Conservation (phyloP, 1,140 invertebrate species). For the Druon quercuslanigerum region DNA sequence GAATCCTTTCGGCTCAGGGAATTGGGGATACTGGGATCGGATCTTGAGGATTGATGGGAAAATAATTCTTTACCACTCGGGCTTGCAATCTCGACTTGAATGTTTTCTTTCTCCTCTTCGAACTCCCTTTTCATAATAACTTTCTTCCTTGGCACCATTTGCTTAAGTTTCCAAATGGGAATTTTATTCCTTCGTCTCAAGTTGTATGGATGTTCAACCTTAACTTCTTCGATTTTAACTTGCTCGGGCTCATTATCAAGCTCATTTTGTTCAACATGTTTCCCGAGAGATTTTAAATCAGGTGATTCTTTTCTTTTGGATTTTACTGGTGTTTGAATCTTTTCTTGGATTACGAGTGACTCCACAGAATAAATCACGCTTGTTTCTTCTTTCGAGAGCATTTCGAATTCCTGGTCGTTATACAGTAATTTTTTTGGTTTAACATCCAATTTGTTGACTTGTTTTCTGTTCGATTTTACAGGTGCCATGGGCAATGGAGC, state of each 20-base stretch:
- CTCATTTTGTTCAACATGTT: conserved; percentile 28
- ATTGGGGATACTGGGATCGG: conserved; percentile 15
- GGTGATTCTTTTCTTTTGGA: not conserved
- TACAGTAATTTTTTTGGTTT: conserved; percentile 59
- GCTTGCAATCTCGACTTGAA: not conserved
- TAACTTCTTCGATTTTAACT: conserved; percentile 12
- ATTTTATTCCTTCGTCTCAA: not conserved
- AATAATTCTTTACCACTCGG: conserved; percentile 24
- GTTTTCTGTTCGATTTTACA: conserved; percentile 47
- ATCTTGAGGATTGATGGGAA: conserved; percentile 16
- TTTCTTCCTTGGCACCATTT: not conserved
- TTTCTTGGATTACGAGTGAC: not conserved
- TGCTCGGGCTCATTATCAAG: not conserved
- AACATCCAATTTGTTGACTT: conserved; percentile 41
- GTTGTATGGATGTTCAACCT: conserved; percentile 4
- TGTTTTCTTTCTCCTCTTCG: conserved; percentile 2
- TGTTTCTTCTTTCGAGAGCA: conserved; percentile 14
- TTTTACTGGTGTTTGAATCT: too few relatives aligned
- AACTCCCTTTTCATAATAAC: not conserved
- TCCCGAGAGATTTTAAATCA: not conserved
- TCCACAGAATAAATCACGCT: not conserved
- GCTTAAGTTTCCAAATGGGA: not conserved
- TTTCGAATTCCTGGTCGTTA: conserved; percentile 44
- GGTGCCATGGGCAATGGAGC: conserved; percentile 48
- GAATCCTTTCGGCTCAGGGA: conserved; percentile 27